These are phyloP conservation scores for Psettodes erumei DNA, from an alignment of 2,113 vertebrate genomes.

Conservation along the genomic window DNA sequence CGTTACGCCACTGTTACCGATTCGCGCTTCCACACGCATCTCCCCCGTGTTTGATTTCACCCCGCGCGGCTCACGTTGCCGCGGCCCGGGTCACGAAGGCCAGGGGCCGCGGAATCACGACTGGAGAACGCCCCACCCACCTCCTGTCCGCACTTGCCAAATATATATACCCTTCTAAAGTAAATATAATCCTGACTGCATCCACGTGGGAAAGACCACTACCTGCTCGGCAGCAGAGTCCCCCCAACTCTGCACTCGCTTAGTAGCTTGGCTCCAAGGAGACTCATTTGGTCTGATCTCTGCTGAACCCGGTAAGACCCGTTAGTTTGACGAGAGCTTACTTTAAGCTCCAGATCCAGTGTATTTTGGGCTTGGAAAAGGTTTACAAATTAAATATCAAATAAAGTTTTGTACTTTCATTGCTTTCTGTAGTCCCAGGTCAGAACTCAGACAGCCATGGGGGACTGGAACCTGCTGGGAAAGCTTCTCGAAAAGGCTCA, in stretches of 20 bases:
- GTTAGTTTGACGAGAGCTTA: not conserved
- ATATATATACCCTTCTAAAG: slow-evolving; percentile 76
- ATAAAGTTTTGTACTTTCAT: not conserved
- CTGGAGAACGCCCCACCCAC: slow-evolving; percentile 55
- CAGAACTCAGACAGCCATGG: slow-evolving; percentile 81
- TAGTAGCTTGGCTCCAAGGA: slow-evolving; percentile 16
- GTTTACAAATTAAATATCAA: not conserved
- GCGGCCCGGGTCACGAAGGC: slow-evolving; percentile 44
- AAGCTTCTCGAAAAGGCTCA: slow-evolving; percentile 88
- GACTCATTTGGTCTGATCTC: slow-evolving; percentile 35
- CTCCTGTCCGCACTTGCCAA: slow-evolving; percentile 75
- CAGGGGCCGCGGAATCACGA: slow-evolving; percentile 52
- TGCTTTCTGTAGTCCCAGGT: slow-evolving; percentile 32
- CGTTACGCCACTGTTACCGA: slow-evolving; percentile 46
- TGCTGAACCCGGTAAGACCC: slow-evolving; percentile 41
- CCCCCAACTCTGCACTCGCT: not conserved
- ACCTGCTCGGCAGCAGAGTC: slow-evolving; percentile 46
- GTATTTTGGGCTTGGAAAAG: not conserved
- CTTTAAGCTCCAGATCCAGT: not conserved
- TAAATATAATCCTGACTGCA: slow-evolving; percentile 73
- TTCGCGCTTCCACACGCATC: slow-evolving; percentile 46
- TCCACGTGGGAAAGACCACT: slow-evolving; percentile 51
- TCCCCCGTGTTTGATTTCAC: slow-evolving; percentile 66
- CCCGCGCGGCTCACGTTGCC: slow-evolving; percentile 55
- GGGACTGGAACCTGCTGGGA: slow-evolving; percentile 90